Evolutionary conservation across 2,888 invertebrate species (phyloP).

Genomic region (Zaprionus obscuricornis): DNA sequence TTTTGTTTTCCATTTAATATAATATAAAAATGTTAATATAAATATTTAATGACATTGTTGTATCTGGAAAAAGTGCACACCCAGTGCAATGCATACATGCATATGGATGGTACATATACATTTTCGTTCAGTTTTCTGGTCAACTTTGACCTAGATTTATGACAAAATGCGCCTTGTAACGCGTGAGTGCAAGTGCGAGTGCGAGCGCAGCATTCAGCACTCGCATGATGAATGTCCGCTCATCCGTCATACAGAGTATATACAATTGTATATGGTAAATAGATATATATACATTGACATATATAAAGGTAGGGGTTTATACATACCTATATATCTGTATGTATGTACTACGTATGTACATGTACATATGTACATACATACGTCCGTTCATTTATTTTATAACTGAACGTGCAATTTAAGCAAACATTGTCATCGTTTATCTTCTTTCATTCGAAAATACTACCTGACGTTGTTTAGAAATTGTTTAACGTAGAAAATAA

Average conservation of each 20-base stretch:
- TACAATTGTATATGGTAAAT: not conserved
- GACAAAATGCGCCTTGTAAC: slow-evolving; percentile 28
- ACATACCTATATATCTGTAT: not conserved
- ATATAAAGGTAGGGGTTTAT: too few species aligned
- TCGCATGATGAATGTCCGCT: slow-evolving; percentile 21
- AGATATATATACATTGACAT: not conserved
- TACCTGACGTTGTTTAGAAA: slow-evolving; percentile 14
- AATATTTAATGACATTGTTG: too few species aligned
- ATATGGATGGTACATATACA: not conserved
- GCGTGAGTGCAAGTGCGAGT: slow-evolving; percentile 38
- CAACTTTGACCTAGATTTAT: slow-evolving; percentile 46
- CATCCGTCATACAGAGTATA: not conserved
- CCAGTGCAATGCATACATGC: not conserved
- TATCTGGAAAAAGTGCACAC: too few species aligned
- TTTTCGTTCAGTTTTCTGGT: slow-evolving; percentile 13
- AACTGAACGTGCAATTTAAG: slow-evolving; percentile 42
- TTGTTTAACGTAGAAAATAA: slow-evolving; percentile 9
- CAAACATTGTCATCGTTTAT: slow-evolving; percentile 25
- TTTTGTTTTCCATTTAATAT: too few species aligned
- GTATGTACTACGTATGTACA: not conserved
- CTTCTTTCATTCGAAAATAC: slow-evolving; percentile 29
- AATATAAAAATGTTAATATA: too few species aligned
- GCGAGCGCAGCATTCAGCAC: slow-evolving; percentile 20
- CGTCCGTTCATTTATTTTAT: slow-evolving; percentile 6
- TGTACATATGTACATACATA: not conserved